Evolutionary conservation across 2,797 vertebrate species (phyloP).

Genomic region (Anabas testudineus): DNA sequence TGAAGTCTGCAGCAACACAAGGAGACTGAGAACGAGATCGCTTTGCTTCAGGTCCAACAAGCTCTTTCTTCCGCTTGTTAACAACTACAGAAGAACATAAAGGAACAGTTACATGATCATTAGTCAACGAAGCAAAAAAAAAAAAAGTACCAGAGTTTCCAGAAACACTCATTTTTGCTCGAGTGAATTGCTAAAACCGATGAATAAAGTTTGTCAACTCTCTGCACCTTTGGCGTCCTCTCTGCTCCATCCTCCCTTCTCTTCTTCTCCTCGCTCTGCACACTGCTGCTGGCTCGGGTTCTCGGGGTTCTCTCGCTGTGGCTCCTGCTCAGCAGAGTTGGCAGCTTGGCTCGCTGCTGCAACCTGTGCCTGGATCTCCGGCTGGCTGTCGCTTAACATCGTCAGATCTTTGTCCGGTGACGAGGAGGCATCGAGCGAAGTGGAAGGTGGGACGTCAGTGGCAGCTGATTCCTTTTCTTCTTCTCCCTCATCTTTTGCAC

Average conservation of each 20-base stretch:
- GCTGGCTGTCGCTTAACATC: neutral
- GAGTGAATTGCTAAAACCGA: no score
- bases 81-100: conserved; percentile 19
- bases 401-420: neutral
- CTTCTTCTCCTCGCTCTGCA: conserved; percentile 10
- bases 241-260: conserved; percentile 2
- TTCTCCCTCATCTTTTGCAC: neutral
- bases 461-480: neutral
- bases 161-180: neutral
- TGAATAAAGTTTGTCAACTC: neutral
- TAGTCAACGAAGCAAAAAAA: neutral
- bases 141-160: neutral
- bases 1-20: neutral
- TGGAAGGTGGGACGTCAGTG: neutral
- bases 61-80: conserved; percentile 40
- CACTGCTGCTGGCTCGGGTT: neutral
- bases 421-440: neutral
- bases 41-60: conserved; percentile 34
- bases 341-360: conserved; percentile 1
- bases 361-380: conserved; percentile 6
- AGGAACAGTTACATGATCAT: neutral
- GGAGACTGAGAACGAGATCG: conserved; percentile 55
- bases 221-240: conserved; percentile 30
- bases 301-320: neutral
- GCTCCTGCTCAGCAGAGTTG: conserved; percentile 6